These are phyloP conservation scores for Pseudolycoriella hygida DNA, from an alignment of 2,888 invertebrate genomes.

Conservation along the genomic window DNA sequence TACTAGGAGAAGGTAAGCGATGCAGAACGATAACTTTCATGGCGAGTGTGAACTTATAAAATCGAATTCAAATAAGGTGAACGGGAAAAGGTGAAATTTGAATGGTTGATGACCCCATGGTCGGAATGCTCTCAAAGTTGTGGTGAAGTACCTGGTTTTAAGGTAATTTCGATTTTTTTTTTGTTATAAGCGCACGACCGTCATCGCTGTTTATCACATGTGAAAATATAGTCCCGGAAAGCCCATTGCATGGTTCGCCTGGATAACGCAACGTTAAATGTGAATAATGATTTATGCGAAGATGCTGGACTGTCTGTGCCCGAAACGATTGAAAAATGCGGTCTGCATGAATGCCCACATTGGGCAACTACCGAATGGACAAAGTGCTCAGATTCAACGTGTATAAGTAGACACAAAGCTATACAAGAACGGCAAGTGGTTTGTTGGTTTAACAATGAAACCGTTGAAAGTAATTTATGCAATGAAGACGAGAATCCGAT, in stretches of 20 bases:
- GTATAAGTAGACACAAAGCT: conserved; percentile 59
- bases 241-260: conserved; percentile 49
- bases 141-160: conserved; percentile 46
- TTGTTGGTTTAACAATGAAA: conserved; percentile 31
- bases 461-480: conserved; percentile 31
- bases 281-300: conserved; percentile 47
- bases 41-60: neutral
- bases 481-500: conserved; percentile 55
- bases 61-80: conserved; percentile 11
- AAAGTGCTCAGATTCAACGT: conserved; percentile 50
- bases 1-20: conserved; percentile 14
- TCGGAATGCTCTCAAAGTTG: conserved; percentile 71
- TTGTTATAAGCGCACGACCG: too few species aligned
- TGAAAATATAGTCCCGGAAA: conserved; percentile 36
- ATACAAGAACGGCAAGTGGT: conserved; percentile 48
- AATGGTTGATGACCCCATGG: conserved; percentile 74
- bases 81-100: conserved; percentile 39
- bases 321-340: conserved; percentile 44
- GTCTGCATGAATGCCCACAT: conserved; percentile 47
- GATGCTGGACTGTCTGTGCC: conserved; percentile 50
- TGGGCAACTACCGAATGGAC: conserved; percentile 59
- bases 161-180: conserved; percentile 16
- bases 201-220: too few species aligned
- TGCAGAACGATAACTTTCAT: neutral
- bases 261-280: conserved; percentile 36